Percentiles rank a stretch among this genome's conserved stretches.
These are phyloP conservation scores for Eulacestoma nigropectus DNA, from an alignment of 2,113 vertebrate species.

Conservation along the genomic window DNA sequence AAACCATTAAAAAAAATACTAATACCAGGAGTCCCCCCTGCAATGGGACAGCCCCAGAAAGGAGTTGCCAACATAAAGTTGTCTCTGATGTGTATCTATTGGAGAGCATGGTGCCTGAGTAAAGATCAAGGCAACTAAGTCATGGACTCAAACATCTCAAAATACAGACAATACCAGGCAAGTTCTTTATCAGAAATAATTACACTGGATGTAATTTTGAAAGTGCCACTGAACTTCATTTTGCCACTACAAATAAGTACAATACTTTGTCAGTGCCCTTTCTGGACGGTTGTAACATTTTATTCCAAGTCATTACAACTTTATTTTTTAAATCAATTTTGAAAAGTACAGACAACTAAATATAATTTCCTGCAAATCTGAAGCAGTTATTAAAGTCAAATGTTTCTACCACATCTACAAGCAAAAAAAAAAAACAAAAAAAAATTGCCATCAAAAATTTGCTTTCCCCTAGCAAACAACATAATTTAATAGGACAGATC, in stretches of 20 bases:
- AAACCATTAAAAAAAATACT: not conserved
- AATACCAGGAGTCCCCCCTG: accelerated
- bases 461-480: not conserved
- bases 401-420: not conserved
- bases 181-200: not conserved
- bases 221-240: not conserved
- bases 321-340: not conserved
- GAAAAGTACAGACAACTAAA: not conserved
- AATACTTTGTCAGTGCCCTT: not conserved
- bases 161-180: not conserved
- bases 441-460: not conserved
- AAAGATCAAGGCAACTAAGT: not conserved
- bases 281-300: not conserved
- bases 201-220: not conserved
- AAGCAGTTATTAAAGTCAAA: not conserved
- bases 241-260: not conserved
- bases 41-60: not conserved
- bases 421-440: not conserved
- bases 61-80: not conserved
- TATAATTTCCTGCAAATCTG: not conserved
- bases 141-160: not conserved
- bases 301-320: not conserved
- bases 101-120: accelerated
- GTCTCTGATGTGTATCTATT: accelerated
- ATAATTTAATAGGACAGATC: not conserved